Conservation (phyloP, 2,888 invertebrate genomes). For the Chrysopilus asiliformis region DNA sequence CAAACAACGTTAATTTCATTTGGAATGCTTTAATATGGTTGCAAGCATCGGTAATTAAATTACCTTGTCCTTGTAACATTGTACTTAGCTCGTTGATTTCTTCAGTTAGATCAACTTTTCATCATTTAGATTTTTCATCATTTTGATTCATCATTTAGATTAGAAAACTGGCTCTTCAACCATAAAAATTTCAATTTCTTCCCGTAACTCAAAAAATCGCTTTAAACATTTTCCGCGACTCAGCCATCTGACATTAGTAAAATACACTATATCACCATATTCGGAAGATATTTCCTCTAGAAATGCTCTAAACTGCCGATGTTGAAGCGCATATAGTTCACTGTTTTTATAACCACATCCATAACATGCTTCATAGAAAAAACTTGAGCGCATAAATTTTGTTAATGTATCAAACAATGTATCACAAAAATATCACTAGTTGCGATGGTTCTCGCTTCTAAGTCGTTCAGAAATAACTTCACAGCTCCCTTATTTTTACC, state of each 20-base stretch:
- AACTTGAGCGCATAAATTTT: slow-evolving; percentile 8
- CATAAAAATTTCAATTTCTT: slow-evolving; percentile 6
- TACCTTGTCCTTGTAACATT: background rate
- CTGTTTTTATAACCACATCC: slow-evolving; percentile 3
- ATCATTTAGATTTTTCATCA: background rate
- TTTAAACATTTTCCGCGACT: slow-evolving; percentile 7
- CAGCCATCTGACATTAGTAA: slow-evolving; percentile 7
- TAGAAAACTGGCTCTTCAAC: background rate
- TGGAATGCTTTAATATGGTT: background rate
- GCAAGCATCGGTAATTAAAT: background rate
- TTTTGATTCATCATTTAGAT: background rate
- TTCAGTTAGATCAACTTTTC: background rate
- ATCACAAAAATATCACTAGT: slow-evolving; percentile 3
- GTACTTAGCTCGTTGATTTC: background rate
- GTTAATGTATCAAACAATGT: slow-evolving; percentile 9
- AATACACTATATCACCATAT: slow-evolving; percentile 7
- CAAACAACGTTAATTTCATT: background rate
- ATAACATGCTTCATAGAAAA: slow-evolving; percentile 3
- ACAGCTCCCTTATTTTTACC: slow-evolving; percentile 11
- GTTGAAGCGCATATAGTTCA: slow-evolving; percentile 1
- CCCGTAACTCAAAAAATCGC: slow-evolving; percentile 5
- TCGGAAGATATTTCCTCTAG: slow-evolving; percentile 4
- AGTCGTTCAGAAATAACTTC: slow-evolving; percentile 6
- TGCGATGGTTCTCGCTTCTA: slow-evolving; percentile 1
- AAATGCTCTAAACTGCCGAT: slow-evolving; percentile 2